Base-by-base conservation (phyloP, 30 jellyfish, hydroid and myxozoan species). In the Pelagia noctiluca region DNA sequence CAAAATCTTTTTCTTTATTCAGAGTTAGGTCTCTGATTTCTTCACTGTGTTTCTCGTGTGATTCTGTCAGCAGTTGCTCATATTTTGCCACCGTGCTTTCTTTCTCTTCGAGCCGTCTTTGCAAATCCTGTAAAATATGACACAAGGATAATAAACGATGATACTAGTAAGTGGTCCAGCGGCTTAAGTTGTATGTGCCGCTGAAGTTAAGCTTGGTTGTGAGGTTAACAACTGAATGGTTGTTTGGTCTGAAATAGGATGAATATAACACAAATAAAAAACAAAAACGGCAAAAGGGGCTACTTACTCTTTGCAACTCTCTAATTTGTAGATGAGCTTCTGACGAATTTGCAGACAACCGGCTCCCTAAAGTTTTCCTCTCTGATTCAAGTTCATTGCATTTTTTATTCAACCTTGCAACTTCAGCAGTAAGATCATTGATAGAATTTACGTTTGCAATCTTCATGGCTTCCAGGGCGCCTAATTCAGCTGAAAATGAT, bases 331-430 rank as follows among this genome's bases (percentile, higher is more conserved):
- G 28, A 68, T 54, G 69, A n/a, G 92, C 80, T 36, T 82, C 86
- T 68, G 92, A 61, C 65, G 85, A 66, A 50, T 60, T 82, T 3
- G 82, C 92, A 61, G 85, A 66, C 2, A 82, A 73, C 28, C 70
- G 52, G 18, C 82, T 50, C 8, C 92, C 92, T 8, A 82, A 86
- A 53, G 69, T 82, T 37, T 71, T 82, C 42, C 92, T 82, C 23
- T 82, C 92, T 48, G 92, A 61, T 69, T 82, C 92, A 4, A 82
- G 80, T 57, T 82, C 92, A 69, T 82, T 21, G 46, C 92, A 82
- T 54, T 80, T 52, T 54, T 18, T 16, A 50, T 67, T 71, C 30
- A 82, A 53, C 46, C 76, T 65, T 5, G 74, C 86, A 18, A 82
- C 78, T 24, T 82, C 92, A 5, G 52, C 34, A 23, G 66, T 79